Evolutionary conservation across 1,140 invertebrate species (phyloP).

Genomic region (Euschistus heros): DNA sequence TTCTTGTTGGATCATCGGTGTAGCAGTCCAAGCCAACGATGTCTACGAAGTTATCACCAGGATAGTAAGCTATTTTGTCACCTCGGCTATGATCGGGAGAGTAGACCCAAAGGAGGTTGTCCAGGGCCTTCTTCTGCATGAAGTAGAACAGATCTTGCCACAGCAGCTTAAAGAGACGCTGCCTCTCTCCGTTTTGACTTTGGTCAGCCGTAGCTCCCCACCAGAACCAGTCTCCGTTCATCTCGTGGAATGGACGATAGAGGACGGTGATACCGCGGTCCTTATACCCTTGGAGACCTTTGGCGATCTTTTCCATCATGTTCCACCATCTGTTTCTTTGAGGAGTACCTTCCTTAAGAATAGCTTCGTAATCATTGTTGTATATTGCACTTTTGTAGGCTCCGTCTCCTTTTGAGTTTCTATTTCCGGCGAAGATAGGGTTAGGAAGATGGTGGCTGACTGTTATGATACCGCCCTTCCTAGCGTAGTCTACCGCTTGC

Average conservation of each 20-base stretch:
- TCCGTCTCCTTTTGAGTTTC: background rate
- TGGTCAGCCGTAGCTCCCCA: background rate
- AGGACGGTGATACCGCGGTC: background rate
- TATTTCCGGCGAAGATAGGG: background rate
- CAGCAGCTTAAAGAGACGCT: background rate
- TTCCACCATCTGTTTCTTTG: background rate
- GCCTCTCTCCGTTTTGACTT: background rate
- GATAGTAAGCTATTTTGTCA: background rate
- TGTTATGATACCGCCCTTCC: background rate
- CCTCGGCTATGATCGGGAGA: background rate
- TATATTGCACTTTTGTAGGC: no score
- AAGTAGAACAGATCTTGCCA: background rate
- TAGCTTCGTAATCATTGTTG: background rate
- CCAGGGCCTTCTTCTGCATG: background rate
- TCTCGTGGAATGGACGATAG: background rate
- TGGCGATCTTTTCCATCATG: background rate
- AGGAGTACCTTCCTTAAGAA: background rate
- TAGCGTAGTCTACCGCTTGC: background rate
- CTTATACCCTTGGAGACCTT: background rate
- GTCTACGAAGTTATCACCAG: background rate
- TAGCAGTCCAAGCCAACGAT: background rate
- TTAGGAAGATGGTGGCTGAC: background rate
- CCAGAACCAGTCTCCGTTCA: constrained; percentile 5
- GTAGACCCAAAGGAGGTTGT: background rate
- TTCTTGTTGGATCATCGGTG: background rate